Base-by-base conservation (phyloP, 1,140 invertebrate genomes). In the Lamellibrachia luymesi region DNA sequence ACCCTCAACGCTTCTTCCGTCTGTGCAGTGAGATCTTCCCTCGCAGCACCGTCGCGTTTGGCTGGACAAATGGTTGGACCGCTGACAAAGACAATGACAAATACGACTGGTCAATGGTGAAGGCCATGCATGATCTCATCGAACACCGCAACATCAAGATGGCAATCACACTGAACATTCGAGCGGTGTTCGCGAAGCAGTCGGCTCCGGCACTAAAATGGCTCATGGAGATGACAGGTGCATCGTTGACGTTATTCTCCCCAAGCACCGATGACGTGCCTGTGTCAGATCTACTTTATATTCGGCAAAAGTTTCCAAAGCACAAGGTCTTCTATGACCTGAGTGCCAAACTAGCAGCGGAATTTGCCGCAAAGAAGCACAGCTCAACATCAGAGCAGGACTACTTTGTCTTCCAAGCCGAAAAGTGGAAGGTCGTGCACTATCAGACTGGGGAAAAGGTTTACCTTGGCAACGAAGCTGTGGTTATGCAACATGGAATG, bases 51-150 rank as follows among this genome's bases (percentile, higher is more conserved):
- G 95, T 99, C 10, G 98, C 98, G 2, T 96, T 98, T 27, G 98
- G 98, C 25, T 99, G 98, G 98, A 98, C 98, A 2, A 98, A 98
- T 1, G 96, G 96, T 90, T 97, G 97, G 94, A 97, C 95, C 89
- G 95, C 94, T 27, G 95, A 95, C 92, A 92, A 95, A 0, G 95
- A 96, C 0, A 96, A 97, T 51, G 96, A 96, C 27, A 80, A 80
- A 80, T 99, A 98, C 95, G 97, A 97, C 0, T 95, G 97, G 51
- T 96, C 97, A 0, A 97, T 98, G 89, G 97, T 98, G 0, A 96
- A 97, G 0, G 96, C 97, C 51, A 98, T 99, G 98, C 94, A 97
- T n/a, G 95, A 97, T 13, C 94, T 96, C 22, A 96, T 98, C 1
- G 96, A 96, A 51, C 96, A 97, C 22, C 97, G 97, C 90, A 95